Evolutionary conservation across 2,113 vertebrate genomes (phyloP).

Genomic region (Istiophorus platypterus): DNA sequence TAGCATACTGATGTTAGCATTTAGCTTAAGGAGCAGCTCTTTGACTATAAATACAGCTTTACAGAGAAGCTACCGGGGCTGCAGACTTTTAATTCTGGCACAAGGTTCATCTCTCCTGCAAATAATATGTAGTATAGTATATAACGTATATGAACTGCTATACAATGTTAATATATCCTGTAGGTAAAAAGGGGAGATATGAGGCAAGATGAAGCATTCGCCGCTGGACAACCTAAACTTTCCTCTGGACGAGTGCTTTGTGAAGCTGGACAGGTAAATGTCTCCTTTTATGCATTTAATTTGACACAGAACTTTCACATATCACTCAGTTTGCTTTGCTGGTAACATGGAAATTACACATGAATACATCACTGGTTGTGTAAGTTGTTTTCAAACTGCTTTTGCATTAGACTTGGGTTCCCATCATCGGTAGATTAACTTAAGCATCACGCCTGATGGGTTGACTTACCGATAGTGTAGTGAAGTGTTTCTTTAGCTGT

Average conservation of each 20-base stretch:
- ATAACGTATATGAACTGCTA: background rate
- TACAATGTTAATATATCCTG: background rate
- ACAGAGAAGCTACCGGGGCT: too few relatives aligned
- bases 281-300: background rate
- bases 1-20: too few relatives aligned
- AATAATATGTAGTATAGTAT: background rate
- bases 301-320: background rate
- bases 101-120: background rate
- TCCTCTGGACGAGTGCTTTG: constrained; percentile 79
- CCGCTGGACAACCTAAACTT: constrained; percentile 69
- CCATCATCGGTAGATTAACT: background rate
- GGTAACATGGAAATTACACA: too few relatives aligned
- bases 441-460: too few relatives aligned
- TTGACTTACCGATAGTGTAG: too few relatives aligned
- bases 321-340: background rate
- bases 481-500: background rate
- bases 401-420: background rate
- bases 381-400: background rate
- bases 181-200: constrained; percentile 84
- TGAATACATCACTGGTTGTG: background rate
- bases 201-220: constrained; percentile 77
- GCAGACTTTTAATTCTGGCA: background rate
- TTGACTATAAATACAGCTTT: too few relatives aligned
- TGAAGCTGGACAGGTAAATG: constrained; percentile 82
- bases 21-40: too few relatives aligned